Evolutionary conservation across 2,113 vertebrate species (phyloP).

Genomic region (Fregetta grallaria): DNA sequence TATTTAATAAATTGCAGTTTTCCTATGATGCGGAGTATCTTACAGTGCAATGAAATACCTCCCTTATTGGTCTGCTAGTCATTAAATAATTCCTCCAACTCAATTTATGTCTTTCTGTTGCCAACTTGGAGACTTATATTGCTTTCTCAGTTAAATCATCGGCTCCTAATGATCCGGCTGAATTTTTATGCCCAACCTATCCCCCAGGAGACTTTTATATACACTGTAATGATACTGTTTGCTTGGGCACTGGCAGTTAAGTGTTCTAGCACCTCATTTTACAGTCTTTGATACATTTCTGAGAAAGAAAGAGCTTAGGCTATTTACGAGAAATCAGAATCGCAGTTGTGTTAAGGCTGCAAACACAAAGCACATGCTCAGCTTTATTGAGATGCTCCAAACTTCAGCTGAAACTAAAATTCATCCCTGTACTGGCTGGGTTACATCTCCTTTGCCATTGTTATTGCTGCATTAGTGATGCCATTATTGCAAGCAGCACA

Average conservation of each 20-base stretch:
- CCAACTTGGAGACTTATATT: conserved; percentile 49
- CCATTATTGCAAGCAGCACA: accelerated
- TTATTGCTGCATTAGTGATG: neutral
- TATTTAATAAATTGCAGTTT: conserved; percentile 10
- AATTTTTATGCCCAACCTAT: conserved; percentile 56
- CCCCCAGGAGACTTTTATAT: conserved; percentile 41
- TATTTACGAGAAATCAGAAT: conserved; percentile 11
- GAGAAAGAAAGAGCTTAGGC: neutral
- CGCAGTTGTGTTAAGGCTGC: neutral
- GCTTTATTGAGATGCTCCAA: neutral
- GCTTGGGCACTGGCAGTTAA: conserved; percentile 31
- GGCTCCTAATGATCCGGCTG: conserved; percentile 53
- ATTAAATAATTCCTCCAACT: conserved; percentile 53
- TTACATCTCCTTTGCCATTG: neutral
- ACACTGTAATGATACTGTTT: conserved; percentile 30
- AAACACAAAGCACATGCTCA: neutral
- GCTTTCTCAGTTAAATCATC: conserved; percentile 56
- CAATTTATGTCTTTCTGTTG: conserved; percentile 52
- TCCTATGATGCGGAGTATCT: neutral
- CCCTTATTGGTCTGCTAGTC: conserved; percentile 40
- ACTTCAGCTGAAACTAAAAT: neutral
- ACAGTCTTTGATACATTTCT: conserved; percentile 2
- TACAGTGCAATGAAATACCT: conserved; percentile 10
- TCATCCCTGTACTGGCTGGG: neutral
- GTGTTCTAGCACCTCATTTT: conserved; percentile 35